Conservation (phyloP, 2,113 vertebrate species). For the Gracilinanus agilis region DNA sequence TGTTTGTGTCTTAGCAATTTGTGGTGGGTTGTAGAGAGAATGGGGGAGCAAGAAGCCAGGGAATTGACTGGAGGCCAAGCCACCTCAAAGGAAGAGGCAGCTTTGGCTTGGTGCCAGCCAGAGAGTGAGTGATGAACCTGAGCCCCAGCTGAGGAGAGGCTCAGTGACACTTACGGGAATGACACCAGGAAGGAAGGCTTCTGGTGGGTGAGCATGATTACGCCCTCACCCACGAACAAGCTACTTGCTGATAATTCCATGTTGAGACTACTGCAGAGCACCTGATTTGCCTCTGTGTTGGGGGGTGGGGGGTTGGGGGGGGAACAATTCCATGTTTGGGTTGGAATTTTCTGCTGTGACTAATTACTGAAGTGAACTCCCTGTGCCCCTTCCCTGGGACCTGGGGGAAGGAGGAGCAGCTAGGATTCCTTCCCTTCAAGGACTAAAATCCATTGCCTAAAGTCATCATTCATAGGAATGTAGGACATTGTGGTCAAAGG, state of each 20-base stretch:
- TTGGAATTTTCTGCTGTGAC: conserved; percentile 28
- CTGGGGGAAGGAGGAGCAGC: not conserved
- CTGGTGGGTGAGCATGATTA: not conserved
- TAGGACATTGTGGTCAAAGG: not conserved
- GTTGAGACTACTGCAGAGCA: not conserved
- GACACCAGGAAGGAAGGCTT: not conserved
- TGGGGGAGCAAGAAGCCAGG: not conserved
- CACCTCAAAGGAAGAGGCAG: not conserved
- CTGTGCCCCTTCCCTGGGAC: conserved; percentile 41
- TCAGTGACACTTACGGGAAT: not conserved
- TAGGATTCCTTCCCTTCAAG: not conserved
- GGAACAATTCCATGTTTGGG: not conserved
- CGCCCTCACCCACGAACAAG: not conserved
- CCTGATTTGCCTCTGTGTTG: not conserved
- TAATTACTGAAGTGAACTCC: conserved; percentile 75
- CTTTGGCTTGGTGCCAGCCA: not conserved
- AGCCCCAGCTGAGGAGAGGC: not conserved
- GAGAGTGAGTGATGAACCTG: not conserved
- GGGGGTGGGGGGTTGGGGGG: not conserved
- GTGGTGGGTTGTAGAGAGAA: not conserved
- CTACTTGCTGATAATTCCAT: not conserved
- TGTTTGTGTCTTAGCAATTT: not conserved
- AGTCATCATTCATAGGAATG: not conserved
- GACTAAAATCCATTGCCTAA: not conserved
- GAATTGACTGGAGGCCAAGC: not conserved